Evolutionary conservation across 2,888 invertebrate species (phyloP).

Genomic region (Eustalomyia histrio): DNA sequence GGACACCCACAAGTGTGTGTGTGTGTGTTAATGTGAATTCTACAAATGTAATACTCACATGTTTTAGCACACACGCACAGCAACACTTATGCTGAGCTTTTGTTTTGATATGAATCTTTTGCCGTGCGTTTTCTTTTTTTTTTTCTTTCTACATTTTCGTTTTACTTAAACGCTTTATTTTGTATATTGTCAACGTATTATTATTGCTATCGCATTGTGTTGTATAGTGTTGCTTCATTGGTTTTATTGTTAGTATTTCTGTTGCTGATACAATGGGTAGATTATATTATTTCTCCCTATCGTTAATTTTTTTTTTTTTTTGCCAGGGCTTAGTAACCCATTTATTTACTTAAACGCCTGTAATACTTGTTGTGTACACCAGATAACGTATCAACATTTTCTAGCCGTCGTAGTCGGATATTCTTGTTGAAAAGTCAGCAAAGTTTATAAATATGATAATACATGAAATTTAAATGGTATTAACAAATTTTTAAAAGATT

Average conservation of each 20-base stretch:
- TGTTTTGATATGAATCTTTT: slow-evolving; percentile 19
- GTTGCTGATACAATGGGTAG: slow-evolving; percentile 13
- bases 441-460: slow-evolving; percentile 19
- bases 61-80: not conserved
- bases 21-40: not conserved
- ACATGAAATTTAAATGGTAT: slow-evolving; percentile 9
- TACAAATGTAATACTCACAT: not conserved
- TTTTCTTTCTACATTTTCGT: not conserved
- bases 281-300: not conserved
- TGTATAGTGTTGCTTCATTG: not conserved
- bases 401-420: not conserved
- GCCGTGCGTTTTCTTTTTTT: not conserved
- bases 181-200: slow-evolving; percentile 3
- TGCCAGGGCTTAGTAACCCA: not conserved
- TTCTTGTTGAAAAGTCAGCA: slow-evolving; percentile 8
- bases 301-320: not conserved
- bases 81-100: slow-evolving; percentile 10
- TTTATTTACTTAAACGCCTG: slow-evolving; percentile 20
- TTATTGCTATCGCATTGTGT: not conserved
- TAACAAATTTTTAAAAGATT: slow-evolving; percentile 2
- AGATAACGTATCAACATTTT: not conserved
- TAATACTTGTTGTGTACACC: not conserved
- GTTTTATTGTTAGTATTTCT: slow-evolving; percentile 2
- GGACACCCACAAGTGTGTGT: not conserved
- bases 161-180: slow-evolving; percentile 1